phyloP scores from a whole-genome alignment of 1,140 invertebrate genomes.

The Saccostrea glomerata region DNA sequence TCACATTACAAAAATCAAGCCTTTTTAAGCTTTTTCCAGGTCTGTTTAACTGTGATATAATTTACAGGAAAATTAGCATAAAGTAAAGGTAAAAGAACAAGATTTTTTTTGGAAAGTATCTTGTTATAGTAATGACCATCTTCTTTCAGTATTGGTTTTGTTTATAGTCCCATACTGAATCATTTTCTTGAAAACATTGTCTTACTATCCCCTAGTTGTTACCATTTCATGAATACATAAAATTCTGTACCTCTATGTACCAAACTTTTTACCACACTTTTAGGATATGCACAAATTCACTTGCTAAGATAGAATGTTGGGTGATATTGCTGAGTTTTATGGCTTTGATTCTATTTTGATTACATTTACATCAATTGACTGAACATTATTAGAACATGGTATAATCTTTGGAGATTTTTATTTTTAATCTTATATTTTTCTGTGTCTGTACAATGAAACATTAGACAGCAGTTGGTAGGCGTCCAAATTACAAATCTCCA shows the following conservation, averaged over 20 bases:
- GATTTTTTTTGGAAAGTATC: no score
- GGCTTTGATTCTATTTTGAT: not conserved
- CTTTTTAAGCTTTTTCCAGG: no score
- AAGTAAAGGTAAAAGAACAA: no score
- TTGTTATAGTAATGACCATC: no score
- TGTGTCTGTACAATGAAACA: not conserved
- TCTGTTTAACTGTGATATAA: no score
- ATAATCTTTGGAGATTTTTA: not conserved
- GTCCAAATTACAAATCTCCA: not conserved
- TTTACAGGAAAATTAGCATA: no score
- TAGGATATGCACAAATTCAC: not conserved
- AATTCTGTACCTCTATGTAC: not conserved
- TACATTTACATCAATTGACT: not conserved
- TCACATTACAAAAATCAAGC: no score
- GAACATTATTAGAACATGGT: not conserved
- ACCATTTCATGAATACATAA: not conserved
- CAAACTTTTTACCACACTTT: not conserved
- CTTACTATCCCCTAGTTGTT: not conserved
- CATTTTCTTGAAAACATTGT: not conserved
- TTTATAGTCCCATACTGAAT: not conserved
- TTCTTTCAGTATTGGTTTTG: no score
- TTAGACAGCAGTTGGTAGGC: constrained; percentile 8
- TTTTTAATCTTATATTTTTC: not conserved
- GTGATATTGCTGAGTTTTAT: not conserved
- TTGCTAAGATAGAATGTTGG: not conserved